Conservation (phyloP, 1,140 invertebrate species). For the Araneus ventricosus region DNA sequence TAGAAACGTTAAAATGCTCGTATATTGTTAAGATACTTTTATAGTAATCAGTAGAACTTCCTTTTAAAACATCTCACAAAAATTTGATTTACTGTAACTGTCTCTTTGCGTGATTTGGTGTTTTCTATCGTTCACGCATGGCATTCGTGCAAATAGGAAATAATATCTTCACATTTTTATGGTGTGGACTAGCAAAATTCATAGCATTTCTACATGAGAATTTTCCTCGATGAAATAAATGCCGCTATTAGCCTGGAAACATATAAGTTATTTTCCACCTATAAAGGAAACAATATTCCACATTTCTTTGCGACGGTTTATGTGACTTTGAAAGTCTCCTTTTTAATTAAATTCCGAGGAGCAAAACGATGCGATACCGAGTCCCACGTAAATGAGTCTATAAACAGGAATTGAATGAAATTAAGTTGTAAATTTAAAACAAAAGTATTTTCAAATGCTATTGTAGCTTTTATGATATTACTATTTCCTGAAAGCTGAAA, state of each 20-base stretch:
- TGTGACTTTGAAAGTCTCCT: not conserved
- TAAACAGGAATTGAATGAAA: not conserved
- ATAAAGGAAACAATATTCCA: not conserved
- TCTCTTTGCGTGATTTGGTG: slow-evolving; percentile 14
- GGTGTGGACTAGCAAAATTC: not conserved
- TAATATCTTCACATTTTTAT: slow-evolving; percentile 35
- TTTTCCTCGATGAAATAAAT: not conserved
- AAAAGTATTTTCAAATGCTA: not conserved
- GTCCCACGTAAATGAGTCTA: not conserved
- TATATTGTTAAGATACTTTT: not conserved
- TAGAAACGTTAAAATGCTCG: not conserved
- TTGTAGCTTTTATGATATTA: too few relatives aligned
- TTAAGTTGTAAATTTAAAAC: slow-evolving; percentile 1
- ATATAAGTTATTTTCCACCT: not conserved
- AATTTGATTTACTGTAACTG: slow-evolving; percentile 31
- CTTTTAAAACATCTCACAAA: not conserved
- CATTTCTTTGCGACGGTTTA: not conserved
- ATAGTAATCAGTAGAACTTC: not conserved
- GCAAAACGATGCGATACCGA: not conserved
- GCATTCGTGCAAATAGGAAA: slow-evolving; percentile 19
- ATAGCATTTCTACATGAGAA: not conserved
- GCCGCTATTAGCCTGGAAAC: not conserved
- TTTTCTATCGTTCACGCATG: not conserved
- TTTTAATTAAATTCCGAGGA: not conserved
- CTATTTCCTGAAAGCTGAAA: too few relatives aligned